Conservation (phyloP, 2,888 invertebrate species). For the Volucella bombylans region DNA sequence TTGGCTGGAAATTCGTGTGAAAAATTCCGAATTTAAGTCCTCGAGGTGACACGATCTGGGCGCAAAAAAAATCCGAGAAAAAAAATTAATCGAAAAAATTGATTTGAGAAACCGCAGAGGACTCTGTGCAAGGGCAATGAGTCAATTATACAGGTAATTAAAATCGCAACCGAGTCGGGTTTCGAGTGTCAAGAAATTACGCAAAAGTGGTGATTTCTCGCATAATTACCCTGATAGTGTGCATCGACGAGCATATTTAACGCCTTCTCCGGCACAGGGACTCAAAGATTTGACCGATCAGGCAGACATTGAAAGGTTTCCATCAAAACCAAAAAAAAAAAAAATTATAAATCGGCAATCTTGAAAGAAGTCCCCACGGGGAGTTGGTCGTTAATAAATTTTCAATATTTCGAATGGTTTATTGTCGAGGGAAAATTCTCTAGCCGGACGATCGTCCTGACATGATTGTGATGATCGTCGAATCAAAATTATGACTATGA, state of each 20-base stretch:
- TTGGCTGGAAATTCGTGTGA: conserved; percentile 80
- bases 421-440: conserved; percentile 56
- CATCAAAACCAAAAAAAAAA: conserved; percentile 33
- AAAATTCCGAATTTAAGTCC: conserved; percentile 77
- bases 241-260: conserved; percentile 45
- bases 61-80: conserved; percentile 13
- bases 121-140: conserved; percentile 55
- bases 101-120: neutral
- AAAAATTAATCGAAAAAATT: neutral
- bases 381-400: conserved; percentile 69
- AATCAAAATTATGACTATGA: conserved; percentile 70
- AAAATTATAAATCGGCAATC: conserved; percentile 47
- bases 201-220: conserved; percentile 54
- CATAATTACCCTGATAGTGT: conserved; percentile 56
- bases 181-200: conserved; percentile 57
- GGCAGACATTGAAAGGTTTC: conserved; percentile 49
- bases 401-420: conserved; percentile 58
- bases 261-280: conserved; percentile 15
- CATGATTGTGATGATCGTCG: conserved; percentile 47
- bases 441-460: neutral
- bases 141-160: conserved; percentile 71
- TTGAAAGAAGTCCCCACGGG: conserved; percentile 64
- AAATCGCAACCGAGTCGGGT: conserved; percentile 64
- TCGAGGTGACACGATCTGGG: conserved; percentile 54
- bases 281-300: conserved; percentile 10